phyloP scores from a whole-genome alignment of 2,888 invertebrate genomes.

The Periphyllus acericola region DNA sequence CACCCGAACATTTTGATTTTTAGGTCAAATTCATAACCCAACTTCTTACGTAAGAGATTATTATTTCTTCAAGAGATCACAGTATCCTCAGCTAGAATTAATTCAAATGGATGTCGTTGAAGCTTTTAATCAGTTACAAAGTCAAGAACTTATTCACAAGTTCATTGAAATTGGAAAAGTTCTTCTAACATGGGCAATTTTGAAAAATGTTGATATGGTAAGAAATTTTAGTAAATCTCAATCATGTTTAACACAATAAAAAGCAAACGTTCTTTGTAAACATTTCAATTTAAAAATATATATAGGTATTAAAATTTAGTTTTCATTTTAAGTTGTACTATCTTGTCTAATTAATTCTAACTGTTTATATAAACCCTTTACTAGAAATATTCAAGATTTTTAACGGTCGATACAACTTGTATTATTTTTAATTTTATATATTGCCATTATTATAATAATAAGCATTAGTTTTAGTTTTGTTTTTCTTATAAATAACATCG shows the following conservation, averaged over 20 bases:
- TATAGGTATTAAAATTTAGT: too few relatives aligned
- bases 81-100: constrained; percentile 95
- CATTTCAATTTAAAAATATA: background rate
- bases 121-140: constrained; percentile 88
- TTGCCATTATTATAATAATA: too few relatives aligned
- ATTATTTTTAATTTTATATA: too few relatives aligned
- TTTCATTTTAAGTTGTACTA: too few relatives aligned
- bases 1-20: constrained; percentile 63
- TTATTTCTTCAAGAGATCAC: constrained; percentile 95
- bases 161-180: constrained; percentile 98
- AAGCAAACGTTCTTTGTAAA: background rate
- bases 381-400: too few relatives aligned
- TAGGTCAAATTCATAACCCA: constrained; percentile 96
- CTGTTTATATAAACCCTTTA: background rate
- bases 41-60: constrained; percentile 95
- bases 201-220: constrained; percentile 92
- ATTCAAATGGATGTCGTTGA: constrained; percentile 92
- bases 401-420: too few relatives aligned
- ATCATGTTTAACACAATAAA: background rate
- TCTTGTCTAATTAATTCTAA: background rate
- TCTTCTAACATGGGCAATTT: constrained; percentile 87
- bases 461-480: too few relatives aligned
- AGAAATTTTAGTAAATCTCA: constrained; percentile 21
- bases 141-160: constrained; percentile 90
- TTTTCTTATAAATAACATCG: too few relatives aligned